Evolutionary conservation across 1,140 invertebrate species (phyloP).

Genomic region (Pissodes strobi): DNA sequence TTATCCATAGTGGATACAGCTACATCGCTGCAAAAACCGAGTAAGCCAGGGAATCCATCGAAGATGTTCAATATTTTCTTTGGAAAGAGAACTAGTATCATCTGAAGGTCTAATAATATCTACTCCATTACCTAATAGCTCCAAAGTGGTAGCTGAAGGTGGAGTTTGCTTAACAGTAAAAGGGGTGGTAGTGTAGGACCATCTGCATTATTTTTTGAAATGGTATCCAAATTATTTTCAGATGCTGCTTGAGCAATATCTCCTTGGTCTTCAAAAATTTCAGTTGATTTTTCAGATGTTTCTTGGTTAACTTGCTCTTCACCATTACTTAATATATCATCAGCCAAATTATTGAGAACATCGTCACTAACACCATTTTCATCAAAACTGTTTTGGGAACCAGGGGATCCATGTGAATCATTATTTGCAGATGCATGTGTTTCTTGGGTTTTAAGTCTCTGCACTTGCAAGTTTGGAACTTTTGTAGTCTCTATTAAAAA

Average conservation of each 20-base stretch:
- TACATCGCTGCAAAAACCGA: too few relatives aligned
- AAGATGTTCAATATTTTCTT: too few relatives aligned
- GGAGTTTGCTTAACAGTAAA: too few relatives aligned
- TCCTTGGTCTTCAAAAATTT: background rate
- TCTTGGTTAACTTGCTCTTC: background rate
- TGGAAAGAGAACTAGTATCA: too few relatives aligned
- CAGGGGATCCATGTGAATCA: background rate
- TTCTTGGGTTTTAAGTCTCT: conserved; percentile 5
- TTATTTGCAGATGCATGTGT: background rate
- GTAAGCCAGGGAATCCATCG: too few relatives aligned
- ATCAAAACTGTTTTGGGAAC: conserved; percentile 17
- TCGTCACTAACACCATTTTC: conserved; percentile 27
- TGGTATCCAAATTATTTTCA: too few relatives aligned
- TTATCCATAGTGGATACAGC: too few relatives aligned
- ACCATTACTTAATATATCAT: conserved; percentile 16
- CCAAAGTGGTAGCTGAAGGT: too few relatives aligned
- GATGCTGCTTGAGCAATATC: background rate
- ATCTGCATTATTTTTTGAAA: too few relatives aligned
- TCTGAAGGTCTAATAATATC: too few relatives aligned
- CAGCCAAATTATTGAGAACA: conserved; percentile 14
- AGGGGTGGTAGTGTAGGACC: too few relatives aligned
- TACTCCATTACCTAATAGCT: too few relatives aligned
- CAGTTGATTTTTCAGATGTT: background rate
- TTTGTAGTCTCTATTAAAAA: conserved; percentile 1
- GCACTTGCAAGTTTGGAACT: background rate